Percentiles rank a stretch among this genome's conserved stretches.
phyloP scores from a whole-genome alignment of 2,888 invertebrate genomes.

The Agrotis exclamationis region DNA sequence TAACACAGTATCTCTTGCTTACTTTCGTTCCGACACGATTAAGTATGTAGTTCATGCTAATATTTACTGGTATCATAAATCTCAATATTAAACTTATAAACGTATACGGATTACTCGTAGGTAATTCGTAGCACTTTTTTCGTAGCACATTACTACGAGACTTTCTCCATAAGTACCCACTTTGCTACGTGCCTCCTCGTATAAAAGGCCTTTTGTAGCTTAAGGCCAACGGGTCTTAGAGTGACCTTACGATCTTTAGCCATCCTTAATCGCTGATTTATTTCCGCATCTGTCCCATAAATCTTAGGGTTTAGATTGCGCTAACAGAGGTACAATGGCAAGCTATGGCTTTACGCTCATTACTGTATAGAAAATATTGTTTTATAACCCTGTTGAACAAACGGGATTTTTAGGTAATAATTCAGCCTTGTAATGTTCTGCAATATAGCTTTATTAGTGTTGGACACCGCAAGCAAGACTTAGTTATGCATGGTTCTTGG shows the following conservation, averaged over 20 bases:
- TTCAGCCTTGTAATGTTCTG: background rate
- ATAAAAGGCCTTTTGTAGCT: slow-evolving; percentile 41
- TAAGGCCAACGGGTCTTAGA: slow-evolving; percentile 27
- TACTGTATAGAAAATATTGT: slow-evolving; percentile 27
- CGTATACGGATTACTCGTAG: slow-evolving; percentile 21
- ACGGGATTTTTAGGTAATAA: slow-evolving; percentile 14
- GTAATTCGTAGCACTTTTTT: slow-evolving; percentile 44
- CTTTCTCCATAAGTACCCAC: slow-evolving; percentile 32
- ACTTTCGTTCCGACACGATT: background rate
- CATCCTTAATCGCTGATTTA: slow-evolving; percentile 61
- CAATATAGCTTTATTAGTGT: slow-evolving; percentile 21
- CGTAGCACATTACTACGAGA: slow-evolving; percentile 33
- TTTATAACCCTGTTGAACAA: slow-evolving; percentile 8
- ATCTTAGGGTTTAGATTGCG: slow-evolving; percentile 37
- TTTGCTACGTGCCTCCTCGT: slow-evolving; percentile 31
- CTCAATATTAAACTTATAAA: slow-evolving; percentile 8
- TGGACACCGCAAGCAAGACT: background rate
- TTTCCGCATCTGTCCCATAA: slow-evolving; percentile 52
- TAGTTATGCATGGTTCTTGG: slow-evolving; percentile 21
- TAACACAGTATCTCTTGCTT: background rate
- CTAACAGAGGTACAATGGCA: slow-evolving; percentile 37
- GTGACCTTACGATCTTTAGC: slow-evolving; percentile 41
- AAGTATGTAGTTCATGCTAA: background rate
- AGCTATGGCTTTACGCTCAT: slow-evolving; percentile 24
- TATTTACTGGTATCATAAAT: slow-evolving; percentile 21